Evolutionary conservation across 2,888 invertebrate species (phyloP), one percentile per base, ranked within the genome.

Genomic region (Zygothrica quintamaculata): DNA sequence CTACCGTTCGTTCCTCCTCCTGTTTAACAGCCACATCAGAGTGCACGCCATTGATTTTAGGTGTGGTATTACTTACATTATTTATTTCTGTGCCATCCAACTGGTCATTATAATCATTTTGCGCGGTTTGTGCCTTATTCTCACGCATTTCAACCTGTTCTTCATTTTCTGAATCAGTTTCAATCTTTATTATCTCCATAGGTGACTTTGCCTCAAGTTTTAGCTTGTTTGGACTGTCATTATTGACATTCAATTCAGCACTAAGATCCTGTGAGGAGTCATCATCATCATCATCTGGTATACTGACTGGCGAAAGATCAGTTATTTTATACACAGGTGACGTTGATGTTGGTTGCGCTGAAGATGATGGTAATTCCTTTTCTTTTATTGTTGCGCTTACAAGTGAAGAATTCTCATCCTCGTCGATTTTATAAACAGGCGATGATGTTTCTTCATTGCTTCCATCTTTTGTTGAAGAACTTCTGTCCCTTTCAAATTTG

Each of bases 11-110:
- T 1, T 37, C 39, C 15, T 13, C 36, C 8, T 26, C 34, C 12
- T 31, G 8, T 7, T 48, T 31, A n/a, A n/a, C n/a, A n/a, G n/a
- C n/a, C n/a, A n/a, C n/a, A n/a, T n/a, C 31, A 25, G 46, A 9
- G 13, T 72, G 72, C 13, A 47, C 39, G 0, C 74, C 76, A 46
- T 73, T 73, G 2, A 73, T 22, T 59, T 73, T 73, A 3, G 22
- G 6, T 1, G 50, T 25, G 6, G 18, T 31, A 9, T 48, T 15
- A 18, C 40, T 44, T 29, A 48, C n/a, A 37, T 50, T 8, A 33
- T 26, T 26, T 36, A 33, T 31, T 13, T 51, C 57, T 5, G 40
- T 16, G 13, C 39, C 46, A 16, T 15, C 16, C 26, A 39, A 16
- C 29, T 47, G 34, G 42, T 69, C 39, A 37, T 22, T 46, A 9